Base-by-base conservation (phyloP, 2,888 invertebrate genomes). In the Helobdella robusta region DNA sequence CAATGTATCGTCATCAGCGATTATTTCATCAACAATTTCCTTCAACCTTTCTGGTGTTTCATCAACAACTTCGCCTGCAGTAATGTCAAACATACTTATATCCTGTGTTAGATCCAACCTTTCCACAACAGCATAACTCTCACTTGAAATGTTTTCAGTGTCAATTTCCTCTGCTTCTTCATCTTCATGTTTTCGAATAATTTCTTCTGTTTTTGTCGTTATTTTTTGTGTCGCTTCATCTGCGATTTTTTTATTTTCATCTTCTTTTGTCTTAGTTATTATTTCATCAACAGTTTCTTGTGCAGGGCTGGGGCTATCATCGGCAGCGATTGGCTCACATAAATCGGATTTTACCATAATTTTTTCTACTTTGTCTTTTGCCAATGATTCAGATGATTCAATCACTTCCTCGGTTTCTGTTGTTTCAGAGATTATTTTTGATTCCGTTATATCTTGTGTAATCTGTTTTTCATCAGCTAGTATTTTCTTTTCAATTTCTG, bases 401-500 rank as follows among this genome's bases (percentile, higher is more conserved):
- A 3, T n/a, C 8, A 23, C 59, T 15, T 58, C 15, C 23, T 65
- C 65, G 2, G 44, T 1, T 44, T 40, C 1, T 35, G n/a, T 35
- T 3, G 50, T 46, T 59, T 44, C 59, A 35, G 30, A 28, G 28
- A 18, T 25, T 59, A 5, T 11, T 6, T 56, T 28, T 25, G 8
- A 5, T 44, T 6, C 56, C 20, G 58, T 18, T 32, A 20, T 35
- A 28, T 11, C 6, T 2, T 18, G 25, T 64, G 34, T 58, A 8
- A 30, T 18, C 5, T 5, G 2, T 56, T 64, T 36, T 44, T 52
- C 32, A 28, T 30, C 56, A 18, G 36, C 23, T 15, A 64, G 20
- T 3, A 36, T 58, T 18, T 64, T 23, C 35, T 35, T n/a, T 18
- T 44, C 50, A 52, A 34, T 23, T 28, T 59, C 60, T 36, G 25